phyloP scores from a whole-genome alignment of 2,113 vertebrate genomes.

The Antigone vipio region DNA sequence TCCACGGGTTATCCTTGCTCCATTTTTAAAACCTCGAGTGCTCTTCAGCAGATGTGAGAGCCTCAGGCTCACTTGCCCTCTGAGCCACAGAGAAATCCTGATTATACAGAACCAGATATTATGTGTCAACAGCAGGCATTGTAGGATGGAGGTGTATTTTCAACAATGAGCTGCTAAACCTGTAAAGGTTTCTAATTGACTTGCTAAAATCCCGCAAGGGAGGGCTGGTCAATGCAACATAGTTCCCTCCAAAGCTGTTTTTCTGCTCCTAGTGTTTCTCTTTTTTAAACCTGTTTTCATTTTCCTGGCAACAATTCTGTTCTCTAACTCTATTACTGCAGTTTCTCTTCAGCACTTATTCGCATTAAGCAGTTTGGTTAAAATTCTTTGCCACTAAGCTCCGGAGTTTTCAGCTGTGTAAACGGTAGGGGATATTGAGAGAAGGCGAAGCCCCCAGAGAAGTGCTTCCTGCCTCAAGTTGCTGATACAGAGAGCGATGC shows the following conservation, averaged over 20 bases:
- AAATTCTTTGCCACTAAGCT: not conserved
- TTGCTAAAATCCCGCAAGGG: not conserved
- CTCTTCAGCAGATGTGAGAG: constrained; percentile 14
- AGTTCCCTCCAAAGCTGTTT: not conserved
- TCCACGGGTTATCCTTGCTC: not conserved
- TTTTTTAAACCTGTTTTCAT: not conserved
- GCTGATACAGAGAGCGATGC: not conserved
- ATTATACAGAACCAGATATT: constrained; percentile 39
- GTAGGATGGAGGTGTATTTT: not conserved
- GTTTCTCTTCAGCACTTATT: constrained; percentile 16
- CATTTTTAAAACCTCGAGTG: not conserved
- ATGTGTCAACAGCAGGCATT: constrained; percentile 15
- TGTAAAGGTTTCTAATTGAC: constrained; percentile 10
- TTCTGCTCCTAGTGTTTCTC: not conserved
- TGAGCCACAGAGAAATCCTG: constrained; percentile 42
- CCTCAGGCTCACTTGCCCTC: constrained; percentile 22
- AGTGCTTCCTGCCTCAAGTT: not conserved
- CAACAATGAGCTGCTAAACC: not conserved
- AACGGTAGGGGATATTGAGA: not conserved
- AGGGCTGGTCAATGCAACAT: not conserved
- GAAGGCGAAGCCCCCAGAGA: not conserved
- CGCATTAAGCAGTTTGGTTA: not conserved
- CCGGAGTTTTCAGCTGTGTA: not conserved
- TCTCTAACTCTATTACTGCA: not conserved
- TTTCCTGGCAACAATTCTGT: constrained; percentile 1